phyloP scores from a whole-genome alignment of 2,797 vertebrate species.

The Tragelaphus eurycerus region DNA sequence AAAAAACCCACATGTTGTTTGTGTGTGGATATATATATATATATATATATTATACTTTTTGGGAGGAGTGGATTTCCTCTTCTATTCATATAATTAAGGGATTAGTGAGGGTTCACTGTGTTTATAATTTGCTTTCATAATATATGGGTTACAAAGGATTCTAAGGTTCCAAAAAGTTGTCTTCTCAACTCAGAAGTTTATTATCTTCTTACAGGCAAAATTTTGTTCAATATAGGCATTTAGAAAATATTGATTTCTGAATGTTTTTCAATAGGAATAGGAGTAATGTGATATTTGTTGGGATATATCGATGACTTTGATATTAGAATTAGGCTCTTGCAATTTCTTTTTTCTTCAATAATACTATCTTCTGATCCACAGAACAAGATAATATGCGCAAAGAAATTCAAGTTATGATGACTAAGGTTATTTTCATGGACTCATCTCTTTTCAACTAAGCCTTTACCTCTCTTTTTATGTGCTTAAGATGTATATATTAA shows the following conservation, averaged over 20 bases:
- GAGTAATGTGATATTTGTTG: background rate
- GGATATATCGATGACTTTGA: background rate
- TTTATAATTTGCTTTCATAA: background rate
- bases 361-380: constrained; percentile 10
- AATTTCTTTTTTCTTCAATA: constrained; percentile 1
- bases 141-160: background rate
- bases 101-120: background rate
- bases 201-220: background rate
- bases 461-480: constrained; percentile 49
- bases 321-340: background rate
- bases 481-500: constrained; percentile 68
- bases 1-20: background rate
- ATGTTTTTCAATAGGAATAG: background rate
- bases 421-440: constrained; percentile 16
- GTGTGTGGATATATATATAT: background rate
- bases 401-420: constrained; percentile 38
- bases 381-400: constrained; percentile 30
- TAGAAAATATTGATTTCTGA: background rate
- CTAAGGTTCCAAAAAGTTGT: background rate
- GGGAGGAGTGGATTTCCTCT: background rate
- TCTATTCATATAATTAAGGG: background rate
- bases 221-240: background rate
- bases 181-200: background rate
- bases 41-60: background rate
- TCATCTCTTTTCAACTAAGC: constrained; percentile 48